Conservation (phyloP, 2,113 vertebrate genomes). For the Tor tambroides region DNA sequence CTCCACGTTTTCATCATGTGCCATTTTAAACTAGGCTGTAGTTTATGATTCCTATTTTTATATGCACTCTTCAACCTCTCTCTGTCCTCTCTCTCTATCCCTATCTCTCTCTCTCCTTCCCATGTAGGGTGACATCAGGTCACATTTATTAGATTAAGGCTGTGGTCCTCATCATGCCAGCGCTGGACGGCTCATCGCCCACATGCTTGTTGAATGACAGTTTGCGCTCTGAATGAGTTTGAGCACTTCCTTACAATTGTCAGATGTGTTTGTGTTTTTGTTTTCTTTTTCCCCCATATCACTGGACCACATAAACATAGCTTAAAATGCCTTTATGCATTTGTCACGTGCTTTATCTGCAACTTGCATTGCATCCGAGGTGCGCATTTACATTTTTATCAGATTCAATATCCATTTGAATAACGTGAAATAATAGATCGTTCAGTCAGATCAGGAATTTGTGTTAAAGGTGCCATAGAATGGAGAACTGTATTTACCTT, state of each 20-base stretch:
- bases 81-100: slow-evolving; percentile 21
- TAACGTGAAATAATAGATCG: background rate
- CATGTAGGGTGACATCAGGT: slow-evolving; percentile 53
- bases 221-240: too few relatives aligned
- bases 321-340: background rate
- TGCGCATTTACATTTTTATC: too few relatives aligned
- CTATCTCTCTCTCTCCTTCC: slow-evolving; percentile 8
- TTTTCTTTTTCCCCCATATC: too few relatives aligned
- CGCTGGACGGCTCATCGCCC: too few relatives aligned
- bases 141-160: slow-evolving; percentile 12
- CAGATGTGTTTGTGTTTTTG: too few relatives aligned
- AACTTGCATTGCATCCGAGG: too few relatives aligned
- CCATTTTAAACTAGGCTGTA: slow-evolving; percentile 30
- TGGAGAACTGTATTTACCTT: too few relatives aligned
- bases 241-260: too few relatives aligned
- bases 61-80: slow-evolving; percentile 13
- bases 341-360: too few relatives aligned
- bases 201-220: background rate
- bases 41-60: slow-evolving; percentile 64
- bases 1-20: background rate
- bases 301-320: background rate
- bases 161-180: background rate
- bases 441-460: background rate
- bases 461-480: too few relatives aligned
- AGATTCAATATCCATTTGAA: background rate